These are phyloP conservation scores for Gallinago solitaria DNA, from an alignment of 2,797 vertebrate species.

Conservation along the genomic window DNA sequence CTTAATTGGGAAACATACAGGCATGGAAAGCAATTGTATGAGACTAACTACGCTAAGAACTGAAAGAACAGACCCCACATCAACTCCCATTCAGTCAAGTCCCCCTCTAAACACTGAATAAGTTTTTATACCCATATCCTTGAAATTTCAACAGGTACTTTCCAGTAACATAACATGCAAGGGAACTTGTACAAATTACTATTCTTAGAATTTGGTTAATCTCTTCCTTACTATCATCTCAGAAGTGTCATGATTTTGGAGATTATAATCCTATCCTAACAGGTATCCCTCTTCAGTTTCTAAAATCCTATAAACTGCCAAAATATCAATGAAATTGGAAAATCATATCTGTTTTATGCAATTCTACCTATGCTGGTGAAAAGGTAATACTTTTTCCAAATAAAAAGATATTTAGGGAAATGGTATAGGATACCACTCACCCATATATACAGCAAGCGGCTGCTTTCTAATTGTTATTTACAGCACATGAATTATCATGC, in stretches of 20 bases:
- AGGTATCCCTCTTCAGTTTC: neutral
- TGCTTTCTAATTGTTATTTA: neutral
- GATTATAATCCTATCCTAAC: neutral
- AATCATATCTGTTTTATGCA: neutral
- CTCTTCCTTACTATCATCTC: neutral
- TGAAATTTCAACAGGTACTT: neutral
- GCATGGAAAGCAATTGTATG: neutral
- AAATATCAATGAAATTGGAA: neutral
- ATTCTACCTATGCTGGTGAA: neutral
- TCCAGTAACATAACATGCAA: neutral
- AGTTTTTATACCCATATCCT: neutral
- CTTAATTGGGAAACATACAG: neutral
- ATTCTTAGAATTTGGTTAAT: neutral
- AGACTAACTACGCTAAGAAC: neutral
- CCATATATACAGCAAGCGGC: neutral
- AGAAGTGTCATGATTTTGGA: neutral
- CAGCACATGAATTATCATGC: neutral
- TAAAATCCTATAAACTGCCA: neutral
- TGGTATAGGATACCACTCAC: neutral
- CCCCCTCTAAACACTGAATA: neutral
- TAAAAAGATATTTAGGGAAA: neutral
- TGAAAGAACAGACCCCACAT: neutral
- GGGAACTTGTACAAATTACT: neutral
- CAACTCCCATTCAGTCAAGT: neutral
- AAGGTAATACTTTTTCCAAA: neutral